Evolutionary conservation across 1,140 invertebrate genomes (phyloP), one percentile per base, ranked within the genome.

Genomic region (Gryllus bimaculatus): DNA sequence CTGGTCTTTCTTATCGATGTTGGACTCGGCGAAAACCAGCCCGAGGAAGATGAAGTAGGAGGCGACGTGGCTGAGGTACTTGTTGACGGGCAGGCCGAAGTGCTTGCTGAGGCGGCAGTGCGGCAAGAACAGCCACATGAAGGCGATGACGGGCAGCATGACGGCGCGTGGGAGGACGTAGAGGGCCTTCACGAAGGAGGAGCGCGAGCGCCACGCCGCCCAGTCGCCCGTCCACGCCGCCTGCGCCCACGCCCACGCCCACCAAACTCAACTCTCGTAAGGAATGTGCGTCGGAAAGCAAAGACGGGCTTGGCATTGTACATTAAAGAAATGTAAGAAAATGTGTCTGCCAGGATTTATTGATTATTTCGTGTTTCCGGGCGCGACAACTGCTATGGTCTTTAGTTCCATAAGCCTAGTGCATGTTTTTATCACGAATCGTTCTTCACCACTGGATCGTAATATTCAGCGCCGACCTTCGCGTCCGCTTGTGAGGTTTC

Each of bases 31-130:
- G 78, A 92, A 89, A 26, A 92, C 86, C 80, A 92, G 84, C 0
- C 88, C 82, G 0, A 92, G 86, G 82, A 93, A 92, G 20, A 91
- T 83, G 2, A 90, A 75, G 81, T 91, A 92, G n/a, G 89, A 88
- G 15, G 90, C 87, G 5, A 89, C 85, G 74, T 89, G 88, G 47
- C 87, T 89, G 74, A 91, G 86, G 83, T 90, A 87, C 84, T 89
- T 88, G 81, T 91, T 90, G 73, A 89, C 83, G 8, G 89, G 89
- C 49, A 88, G 86, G 79, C 84, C 83, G 84, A 85, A 88, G 81
- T 86, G 83, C 73, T 83, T 85, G 7, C 86, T 85, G 66, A 83
- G 81, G 10, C 81, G 81, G 77, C 87, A 86, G 73, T 85, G 85
- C 0, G 88, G 89, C 21, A 85, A 81, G 49, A 87, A 81, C 48